A percentile compares a stretch with the other conserved stretches of the same genome.
phyloP scores from a whole-genome alignment of 2,797 vertebrate species.

The Thunnus albacares region DNA sequence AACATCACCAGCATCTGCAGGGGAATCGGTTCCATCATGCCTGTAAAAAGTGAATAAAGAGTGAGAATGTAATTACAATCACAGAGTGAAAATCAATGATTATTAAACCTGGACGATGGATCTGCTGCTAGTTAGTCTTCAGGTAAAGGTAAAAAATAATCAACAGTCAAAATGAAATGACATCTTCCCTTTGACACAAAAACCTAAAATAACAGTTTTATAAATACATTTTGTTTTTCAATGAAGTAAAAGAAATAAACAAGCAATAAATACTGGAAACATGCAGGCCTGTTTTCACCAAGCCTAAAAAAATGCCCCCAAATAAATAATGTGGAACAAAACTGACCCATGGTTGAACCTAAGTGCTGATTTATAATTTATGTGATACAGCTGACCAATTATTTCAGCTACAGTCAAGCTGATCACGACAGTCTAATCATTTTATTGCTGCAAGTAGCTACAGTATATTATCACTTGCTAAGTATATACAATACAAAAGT shows the following conservation, averaged over 20 bases:
- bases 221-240: no score
- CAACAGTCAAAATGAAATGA: neutral
- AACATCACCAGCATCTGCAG: conserved; percentile 85
- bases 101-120: neutral
- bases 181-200: no score
- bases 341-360: no score
- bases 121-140: conserved; percentile 4
- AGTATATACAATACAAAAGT: neutral
- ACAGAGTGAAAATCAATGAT: conserved; percentile 23
- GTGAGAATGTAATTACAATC: neutral
- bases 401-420: neutral
- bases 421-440: neutral
- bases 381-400: neutral
- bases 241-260: no score
- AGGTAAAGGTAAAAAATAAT: neutral
- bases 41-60: conserved; percentile 76
- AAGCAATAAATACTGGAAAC: no score
- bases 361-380: no score
- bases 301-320: no score
- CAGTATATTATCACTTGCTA: neutral
- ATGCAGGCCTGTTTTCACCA: no score
- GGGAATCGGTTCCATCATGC: conserved; percentile 94
- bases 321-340: no score
- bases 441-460: neutral
- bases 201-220: no score